Conservation (phyloP, 1,140 invertebrate genomes). For the Ditylenchus dipsaci region DNA sequence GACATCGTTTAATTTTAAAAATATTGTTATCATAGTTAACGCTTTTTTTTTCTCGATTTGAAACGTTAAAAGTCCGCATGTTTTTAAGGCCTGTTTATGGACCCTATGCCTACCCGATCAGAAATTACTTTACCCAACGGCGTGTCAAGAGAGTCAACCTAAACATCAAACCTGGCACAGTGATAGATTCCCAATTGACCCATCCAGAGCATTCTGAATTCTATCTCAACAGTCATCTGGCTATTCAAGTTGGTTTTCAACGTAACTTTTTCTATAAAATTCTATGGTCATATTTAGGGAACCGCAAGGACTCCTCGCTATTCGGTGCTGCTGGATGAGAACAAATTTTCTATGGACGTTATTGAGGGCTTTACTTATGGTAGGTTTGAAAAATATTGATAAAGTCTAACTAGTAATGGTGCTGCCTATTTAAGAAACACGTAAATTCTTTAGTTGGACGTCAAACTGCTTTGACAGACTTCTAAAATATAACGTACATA, state of each 20-base stretch:
- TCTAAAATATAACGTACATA: no score
- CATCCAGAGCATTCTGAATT: constrained; percentile 30
- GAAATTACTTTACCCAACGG: not conserved
- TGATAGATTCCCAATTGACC: constrained; percentile 16
- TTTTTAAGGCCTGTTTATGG: not conserved
- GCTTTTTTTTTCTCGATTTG: no score
- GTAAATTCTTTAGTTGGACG: no score
- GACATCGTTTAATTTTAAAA: constrained; percentile 12
- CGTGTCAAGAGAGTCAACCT: constrained; percentile 10
- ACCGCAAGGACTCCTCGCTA: constrained; percentile 31
- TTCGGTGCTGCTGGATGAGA: constrained; percentile 26
- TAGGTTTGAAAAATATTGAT: no score
- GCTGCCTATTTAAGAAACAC: no score
- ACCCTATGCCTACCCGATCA: not conserved
- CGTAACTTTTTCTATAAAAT: not conserved
- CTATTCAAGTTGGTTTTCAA: constrained; percentile 13
- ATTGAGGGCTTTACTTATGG: constrained; percentile 17
- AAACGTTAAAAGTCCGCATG: not conserved
- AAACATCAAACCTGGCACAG: constrained; percentile 35
- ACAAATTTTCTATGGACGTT: constrained; percentile 16
- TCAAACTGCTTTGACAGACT: no score
- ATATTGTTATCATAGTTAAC: not conserved
- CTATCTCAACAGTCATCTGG: constrained; percentile 27
- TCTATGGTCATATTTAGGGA: constrained; percentile 10
- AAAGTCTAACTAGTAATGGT: no score